Conservation (phyloP, 1,140 invertebrate genomes). For the Drosophila kohkoa region DNA sequence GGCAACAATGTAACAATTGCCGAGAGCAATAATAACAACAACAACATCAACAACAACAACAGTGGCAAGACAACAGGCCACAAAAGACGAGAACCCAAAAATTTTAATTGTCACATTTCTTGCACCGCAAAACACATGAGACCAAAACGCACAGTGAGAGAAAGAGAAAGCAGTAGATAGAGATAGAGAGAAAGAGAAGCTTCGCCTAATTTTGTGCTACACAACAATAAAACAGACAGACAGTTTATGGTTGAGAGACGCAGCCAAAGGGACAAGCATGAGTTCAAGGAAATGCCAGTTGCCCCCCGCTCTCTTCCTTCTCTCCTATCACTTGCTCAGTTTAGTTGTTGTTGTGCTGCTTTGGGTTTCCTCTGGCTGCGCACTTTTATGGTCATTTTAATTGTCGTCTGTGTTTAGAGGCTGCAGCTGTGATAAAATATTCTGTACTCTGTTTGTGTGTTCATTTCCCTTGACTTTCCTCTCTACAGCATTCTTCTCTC, state of each 20-base stretch:
- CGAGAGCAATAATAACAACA: conserved; percentile 2
- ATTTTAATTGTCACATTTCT: conserved; percentile 69
- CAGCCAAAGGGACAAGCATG: conserved; percentile 4
- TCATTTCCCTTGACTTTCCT: neutral
- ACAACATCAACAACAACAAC: neutral
- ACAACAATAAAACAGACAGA: conserved; percentile 36
- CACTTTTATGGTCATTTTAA: conserved; percentile 68
- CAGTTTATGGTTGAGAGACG: conserved; percentile 32
- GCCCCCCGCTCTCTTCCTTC: neutral
- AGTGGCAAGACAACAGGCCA: neutral
- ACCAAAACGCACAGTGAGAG: conserved; percentile 8
- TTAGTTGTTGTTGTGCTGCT: neutral
- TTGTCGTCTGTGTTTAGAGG: conserved; percentile 71
- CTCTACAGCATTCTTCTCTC: neutral
- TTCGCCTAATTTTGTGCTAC: conserved; percentile 48
- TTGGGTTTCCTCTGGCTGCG: conserved; percentile 22
- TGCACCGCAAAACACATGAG: conserved; percentile 56
- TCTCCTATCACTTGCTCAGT: neutral
- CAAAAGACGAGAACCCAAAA: conserved; percentile 8
- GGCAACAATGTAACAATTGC: conserved; percentile 17
- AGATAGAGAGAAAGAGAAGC: neutral
- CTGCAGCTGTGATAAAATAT: conserved; percentile 65
- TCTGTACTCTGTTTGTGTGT: conserved; percentile 19
- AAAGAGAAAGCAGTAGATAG: neutral
- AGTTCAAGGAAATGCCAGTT: conserved; percentile 28